Evolutionary conservation across 1,140 invertebrate species (phyloP), one percentile per base, ranked within the genome.

Genomic region (Lepidostoma basale): DNA sequence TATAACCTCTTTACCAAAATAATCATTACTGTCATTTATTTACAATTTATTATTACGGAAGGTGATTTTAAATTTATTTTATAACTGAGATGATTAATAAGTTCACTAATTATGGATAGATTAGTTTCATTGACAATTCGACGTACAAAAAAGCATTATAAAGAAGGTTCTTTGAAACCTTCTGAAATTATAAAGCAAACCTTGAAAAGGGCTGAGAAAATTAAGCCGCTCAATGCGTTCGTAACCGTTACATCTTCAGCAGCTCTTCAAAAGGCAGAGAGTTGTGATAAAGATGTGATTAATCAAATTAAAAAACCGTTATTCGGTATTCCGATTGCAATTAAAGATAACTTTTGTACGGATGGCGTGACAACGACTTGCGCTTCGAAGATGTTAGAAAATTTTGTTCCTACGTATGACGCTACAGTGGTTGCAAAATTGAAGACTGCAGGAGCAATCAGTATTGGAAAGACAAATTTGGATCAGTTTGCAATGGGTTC

Each of bases 401-500:
- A 94, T 79, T 99, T 97, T 80, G 76, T 88, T 2, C 92, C 98
- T 0, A 87, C 90, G 0, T 99, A 98, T 75, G 89, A 93, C 83
- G 96, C 97, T 0, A 98, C 97, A 1, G 92, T 98, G 20, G 95
- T 95, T 47, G 79, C 92, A 44, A 88, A 87, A 76, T 80, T 98
- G 36, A 77, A 87, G 64, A 76, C 89, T 64, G 81, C 88, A 28
- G 95, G 97, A 1, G 92, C 92, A 12, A 83, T 96, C 70, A 77
- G 99, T 1, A 82, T 99, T 44, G 97, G 97, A 0, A 99, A 99
- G 87, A 94, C 94, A 9, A 99, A 99, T 83, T 85, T 99, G 79
- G 98, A 99, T 84, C 95, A 99, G 84, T 99, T 98, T 88, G 96
- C 92, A 0, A 99, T 99, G 97, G 98, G 98, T 6, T 91, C 93